Evolutionary conservation across 2,797 vertebrate species (phyloP).

Genomic region (Enteromius afrohamiltoni): DNA sequence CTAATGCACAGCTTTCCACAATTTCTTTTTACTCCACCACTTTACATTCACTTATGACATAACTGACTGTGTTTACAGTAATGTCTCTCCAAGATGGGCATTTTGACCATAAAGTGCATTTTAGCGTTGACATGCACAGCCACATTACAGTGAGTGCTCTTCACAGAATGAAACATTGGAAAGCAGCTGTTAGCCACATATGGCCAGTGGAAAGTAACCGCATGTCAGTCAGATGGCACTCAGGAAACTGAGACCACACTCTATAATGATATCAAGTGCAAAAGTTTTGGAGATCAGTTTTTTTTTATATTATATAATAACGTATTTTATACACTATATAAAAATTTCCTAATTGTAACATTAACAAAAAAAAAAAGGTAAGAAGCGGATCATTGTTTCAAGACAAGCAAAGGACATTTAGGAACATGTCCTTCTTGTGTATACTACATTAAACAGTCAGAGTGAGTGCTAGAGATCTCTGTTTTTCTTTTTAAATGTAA

Average conservation of each 20-base stretch:
- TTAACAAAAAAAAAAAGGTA: background rate
- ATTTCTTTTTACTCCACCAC: background rate
- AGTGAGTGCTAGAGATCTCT: background rate
- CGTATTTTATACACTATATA: too few relatives aligned
- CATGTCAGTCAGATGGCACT: conserved; percentile 8
- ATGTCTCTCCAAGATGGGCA: conserved; percentile 1
- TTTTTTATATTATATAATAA: too few relatives aligned
- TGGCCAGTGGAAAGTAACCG: background rate
- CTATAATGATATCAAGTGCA: background rate
- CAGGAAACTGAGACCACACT: background rate
- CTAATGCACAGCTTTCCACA: background rate
- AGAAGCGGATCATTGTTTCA: background rate
- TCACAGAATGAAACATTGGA: background rate
- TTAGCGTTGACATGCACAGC: conserved; percentile 2
- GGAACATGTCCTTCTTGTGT: background rate
- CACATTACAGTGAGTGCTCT: conserved; percentile 22
- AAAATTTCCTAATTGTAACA: background rate
- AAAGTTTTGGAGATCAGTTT: background rate
- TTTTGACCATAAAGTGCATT: conserved; percentile 17
- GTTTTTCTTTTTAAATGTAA: conserved; percentile 37
- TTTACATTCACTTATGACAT: background rate
- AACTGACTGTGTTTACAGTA: background rate
- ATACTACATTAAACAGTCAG: background rate
- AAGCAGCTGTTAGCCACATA: background rate
- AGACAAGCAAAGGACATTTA: background rate